Conservation (phyloP, 1,140 invertebrate genomes). For the Drosophila grimshawi region DNA sequence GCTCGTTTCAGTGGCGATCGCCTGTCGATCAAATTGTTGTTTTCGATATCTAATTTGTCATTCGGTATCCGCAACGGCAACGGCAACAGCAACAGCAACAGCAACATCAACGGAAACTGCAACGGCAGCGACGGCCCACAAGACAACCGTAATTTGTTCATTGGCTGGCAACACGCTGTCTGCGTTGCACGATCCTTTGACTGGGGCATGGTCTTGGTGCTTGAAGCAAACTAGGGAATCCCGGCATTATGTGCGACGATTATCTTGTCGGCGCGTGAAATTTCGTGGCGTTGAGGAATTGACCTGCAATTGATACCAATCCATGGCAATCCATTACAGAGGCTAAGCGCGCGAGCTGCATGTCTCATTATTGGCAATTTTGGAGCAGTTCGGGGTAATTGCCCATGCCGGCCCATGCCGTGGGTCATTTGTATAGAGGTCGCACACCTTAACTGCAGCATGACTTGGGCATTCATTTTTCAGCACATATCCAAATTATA, state of each 20-base stretch:
- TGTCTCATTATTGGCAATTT: slow-evolving; percentile 84
- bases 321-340: slow-evolving; percentile 82
- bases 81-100: slow-evolving; percentile 2
- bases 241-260: slow-evolving; percentile 70
- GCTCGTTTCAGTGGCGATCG: slow-evolving; percentile 70
- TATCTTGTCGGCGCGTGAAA: slow-evolving; percentile 82
- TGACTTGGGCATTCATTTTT: slow-evolving; percentile 62
- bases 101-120: slow-evolving; percentile 30
- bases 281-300: slow-evolving; percentile 69
- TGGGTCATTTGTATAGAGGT: slow-evolving; percentile 45
- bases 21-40: slow-evolving; percentile 81
- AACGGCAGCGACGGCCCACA: slow-evolving; percentile 26
- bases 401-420: slow-evolving; percentile 31
- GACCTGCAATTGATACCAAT: slow-evolving; percentile 84
- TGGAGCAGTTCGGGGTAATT: slow-evolving; percentile 72
- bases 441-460: slow-evolving; percentile 40
- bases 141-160: slow-evolving; percentile 51
- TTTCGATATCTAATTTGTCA: slow-evolving; percentile 84
- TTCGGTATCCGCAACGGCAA: slow-evolving; percentile 57
- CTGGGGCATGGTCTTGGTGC: neutral
- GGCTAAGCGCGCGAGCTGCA: slow-evolving; percentile 82
- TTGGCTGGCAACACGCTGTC: slow-evolving; percentile 70
- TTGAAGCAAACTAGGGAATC: slow-evolving; percentile 79
- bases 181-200: slow-evolving; percentile 71
- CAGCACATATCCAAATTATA: slow-evolving; percentile 38